A percentile compares a stretch with the other conserved stretches of the same genome.
Evolutionary conservation across 2,888 invertebrate genomes (phyloP).

Genomic region (Nomada lathburiana): DNA sequence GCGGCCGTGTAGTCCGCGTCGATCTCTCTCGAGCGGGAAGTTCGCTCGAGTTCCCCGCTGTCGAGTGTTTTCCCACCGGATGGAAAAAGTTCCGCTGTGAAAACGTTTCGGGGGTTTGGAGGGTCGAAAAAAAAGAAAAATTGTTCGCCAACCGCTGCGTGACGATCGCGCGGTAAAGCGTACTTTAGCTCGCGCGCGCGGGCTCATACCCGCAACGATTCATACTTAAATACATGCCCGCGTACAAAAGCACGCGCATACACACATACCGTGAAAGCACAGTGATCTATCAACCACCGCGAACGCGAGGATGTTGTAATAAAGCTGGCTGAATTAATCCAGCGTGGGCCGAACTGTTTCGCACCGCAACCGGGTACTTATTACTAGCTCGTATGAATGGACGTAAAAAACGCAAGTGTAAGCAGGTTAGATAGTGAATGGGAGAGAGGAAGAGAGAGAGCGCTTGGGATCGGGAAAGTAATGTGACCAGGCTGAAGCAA

Average conservation of each 20-base stretch:
- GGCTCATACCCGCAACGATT: too few species aligned
- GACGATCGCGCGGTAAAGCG: constrained; percentile 31
- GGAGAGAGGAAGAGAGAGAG: background rate
- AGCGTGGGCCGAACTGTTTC: constrained; percentile 48
- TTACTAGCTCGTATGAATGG: constrained; percentile 28
- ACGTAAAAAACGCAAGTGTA: background rate
- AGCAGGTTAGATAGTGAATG: background rate
- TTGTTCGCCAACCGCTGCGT: constrained; percentile 8
- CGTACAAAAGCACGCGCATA: background rate
- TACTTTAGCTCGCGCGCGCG: background rate
- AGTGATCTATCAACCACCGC: constrained; percentile 46
- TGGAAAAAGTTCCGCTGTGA: constrained; percentile 26
- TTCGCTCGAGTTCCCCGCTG: constrained; percentile 24
- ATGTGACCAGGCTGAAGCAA: constrained; percentile 42
- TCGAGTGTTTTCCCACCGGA: constrained; percentile 34
- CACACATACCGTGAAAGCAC: background rate
- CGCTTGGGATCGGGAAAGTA: constrained; percentile 13
- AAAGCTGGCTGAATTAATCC: constrained; percentile 69
- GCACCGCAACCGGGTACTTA: constrained; percentile 46
- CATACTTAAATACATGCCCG: too few species aligned
- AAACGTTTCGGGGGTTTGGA: constrained; percentile 1
- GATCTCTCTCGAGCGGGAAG: background rate
- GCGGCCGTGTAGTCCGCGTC: background rate
- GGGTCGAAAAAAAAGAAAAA: background rate
- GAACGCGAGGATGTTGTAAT: constrained; percentile 59